A percentile compares a stretch with the other conserved stretches of the same genome.
These are phyloP conservation scores for Amiota communis DNA, from an alignment of 2,888 invertebrate species.

Conservation along the genomic window DNA sequence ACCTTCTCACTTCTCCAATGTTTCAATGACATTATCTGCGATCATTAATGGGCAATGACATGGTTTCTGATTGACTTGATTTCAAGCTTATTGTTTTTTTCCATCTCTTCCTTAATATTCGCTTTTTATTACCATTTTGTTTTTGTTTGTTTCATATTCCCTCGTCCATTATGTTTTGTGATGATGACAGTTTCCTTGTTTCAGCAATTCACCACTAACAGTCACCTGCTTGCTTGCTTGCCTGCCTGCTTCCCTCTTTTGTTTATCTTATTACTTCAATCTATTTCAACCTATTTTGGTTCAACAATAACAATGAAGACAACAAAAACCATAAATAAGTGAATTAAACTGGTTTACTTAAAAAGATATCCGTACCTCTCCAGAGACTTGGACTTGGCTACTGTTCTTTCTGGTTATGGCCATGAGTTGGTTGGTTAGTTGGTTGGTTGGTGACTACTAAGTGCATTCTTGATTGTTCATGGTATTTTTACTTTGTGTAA, in stretches of 20 bases:
- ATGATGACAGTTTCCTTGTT: background rate
- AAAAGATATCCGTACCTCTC: no score
- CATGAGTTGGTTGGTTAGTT: conserved; percentile 23
- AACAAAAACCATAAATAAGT: no score
- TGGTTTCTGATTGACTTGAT: background rate
- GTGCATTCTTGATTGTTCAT: background rate
- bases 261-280: background rate
- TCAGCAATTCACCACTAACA: background rate
- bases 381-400: background rate
- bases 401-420: background rate
- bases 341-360: no score
- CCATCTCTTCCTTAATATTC: background rate
- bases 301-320: conserved; percentile 1
- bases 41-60: conserved; percentile 4
- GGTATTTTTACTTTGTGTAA: background rate
- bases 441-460: conserved; percentile 26
- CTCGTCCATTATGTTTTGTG: background rate
- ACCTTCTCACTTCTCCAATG: background rate
- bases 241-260: background rate
- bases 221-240: background rate
- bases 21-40: background rate
- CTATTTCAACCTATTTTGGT: no score
- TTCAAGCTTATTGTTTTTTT: background rate
- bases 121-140: background rate
- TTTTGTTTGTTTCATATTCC: background rate